Base-by-base conservation (phyloP, 2,888 invertebrate genomes). In the Crossocerus cetratus region DNA sequence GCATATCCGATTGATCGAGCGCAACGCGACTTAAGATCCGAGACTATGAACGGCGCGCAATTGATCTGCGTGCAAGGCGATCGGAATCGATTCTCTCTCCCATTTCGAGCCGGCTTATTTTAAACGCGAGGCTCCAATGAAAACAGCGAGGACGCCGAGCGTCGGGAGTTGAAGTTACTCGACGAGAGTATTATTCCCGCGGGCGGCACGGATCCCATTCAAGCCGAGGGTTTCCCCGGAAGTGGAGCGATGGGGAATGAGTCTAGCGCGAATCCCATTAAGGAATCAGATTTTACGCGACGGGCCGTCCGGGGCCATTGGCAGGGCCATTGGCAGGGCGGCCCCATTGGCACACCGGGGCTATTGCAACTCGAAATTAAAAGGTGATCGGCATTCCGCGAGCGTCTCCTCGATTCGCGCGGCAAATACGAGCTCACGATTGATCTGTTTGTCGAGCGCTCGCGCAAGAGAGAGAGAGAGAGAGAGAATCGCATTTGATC, bases 61-160 rank as follows among this genome's bases (percentile, higher is more conserved):
- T 85, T 86, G 86, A 86, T 85, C 84, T 83, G 83, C 86, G 86
- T 86, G 83, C 84, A 80, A 78, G 69, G 68, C 60, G 72, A 21
- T 61, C 60, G 72, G 72, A 67, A 75, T 64, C 73, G 71, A 59
- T 69, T 65, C 73, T 66, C 63, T 63, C 60, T 74, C 45, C 49
- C 43, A 21, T 55, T 43, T 42, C 16, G 45, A 20, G 11, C 54
- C 42, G 57, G 21, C 43, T 42, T 56, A 8, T 14, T 21, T 62
- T 49, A 16, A 4, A 20, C 55, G 18, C n/a, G 23, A 43, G 8
- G 45, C 14, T 20, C 45, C 54, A 13, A 23, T 49, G 23, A 53
- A 61, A 45, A 59, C 74, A 64, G 55, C 55, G 53, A 21, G 73
- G 63, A 65, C 54, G 32, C 42, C 57, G 65, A 44, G 55, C 16